Evolutionary conservation across 2,797 vertebrate species (phyloP), one percentile per base, ranked within the genome.

Genomic region (Phrynocephalus vlangalii): DNA sequence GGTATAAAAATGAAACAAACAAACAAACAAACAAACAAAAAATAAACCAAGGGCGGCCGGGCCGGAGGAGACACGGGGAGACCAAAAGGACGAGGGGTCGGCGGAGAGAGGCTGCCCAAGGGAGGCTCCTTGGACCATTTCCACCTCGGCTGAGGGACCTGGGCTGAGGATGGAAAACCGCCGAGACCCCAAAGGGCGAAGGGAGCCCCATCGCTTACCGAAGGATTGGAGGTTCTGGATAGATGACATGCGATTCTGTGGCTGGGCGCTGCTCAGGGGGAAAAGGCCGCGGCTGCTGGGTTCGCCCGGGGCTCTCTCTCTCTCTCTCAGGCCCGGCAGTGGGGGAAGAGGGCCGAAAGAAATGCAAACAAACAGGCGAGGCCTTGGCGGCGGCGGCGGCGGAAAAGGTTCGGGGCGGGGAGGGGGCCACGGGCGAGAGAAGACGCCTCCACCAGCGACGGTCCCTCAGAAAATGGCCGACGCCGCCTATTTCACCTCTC

Each of bases 191-290:
- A 0, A 24, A 5, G 0, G 70, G 16, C 26, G 10, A 7, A 66
- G 22, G 52, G 2, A 9, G 48, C 1, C 15, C 48, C 10, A 20
- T 28, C 28, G 22, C 83, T 88, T 88, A 88, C 87, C 87, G 83
- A 88, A 88, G 60, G 83, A 88, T 88, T 88, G 83, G 83, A 88
- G 83, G 78, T 88, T 88, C 87, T 88, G 87, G 87, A 88, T 88
- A 85, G 87, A 85, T 83, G 87, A 88, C 87, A 88, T 88, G 83
- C 87, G 87, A 79, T 88, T 88, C 68, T 88, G 83, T 88, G 83
- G 87, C 70, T 85, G 87, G 87, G 83, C 70, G 87, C 83, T 88
- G 70, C 77, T 88, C 70, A 70, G 60, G 87, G 77, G 87, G 83
- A 85, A 85, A 88, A 88, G 83, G 83, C 87, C 15, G 68, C 82